Conservation (phyloP, 2,113 vertebrate genomes). For the Phrynocephalus versicolor region DNA sequence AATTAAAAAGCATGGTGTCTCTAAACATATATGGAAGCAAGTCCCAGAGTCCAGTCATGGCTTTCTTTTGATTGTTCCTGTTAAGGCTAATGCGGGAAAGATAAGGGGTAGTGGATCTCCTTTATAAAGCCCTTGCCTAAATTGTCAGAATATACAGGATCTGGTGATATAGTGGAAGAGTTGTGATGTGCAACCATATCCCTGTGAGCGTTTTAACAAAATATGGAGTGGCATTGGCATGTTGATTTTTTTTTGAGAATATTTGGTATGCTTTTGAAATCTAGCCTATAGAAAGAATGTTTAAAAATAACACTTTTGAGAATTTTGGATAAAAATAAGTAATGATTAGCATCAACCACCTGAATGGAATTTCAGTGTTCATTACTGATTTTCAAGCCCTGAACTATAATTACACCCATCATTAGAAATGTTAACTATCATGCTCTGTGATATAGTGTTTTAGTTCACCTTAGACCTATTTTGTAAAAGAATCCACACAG, state of each 20-base stretch:
- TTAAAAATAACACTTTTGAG: background rate
- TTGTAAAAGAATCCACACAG: too few relatives aligned
- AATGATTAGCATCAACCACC: background rate
- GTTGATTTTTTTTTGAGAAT: background rate
- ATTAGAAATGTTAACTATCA: too few relatives aligned
- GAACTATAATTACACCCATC: background rate
- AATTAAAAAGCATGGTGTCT: too few relatives aligned
- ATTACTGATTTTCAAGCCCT: background rate
- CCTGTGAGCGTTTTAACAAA: background rate
- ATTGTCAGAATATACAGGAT: background rate
- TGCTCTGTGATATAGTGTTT: too few relatives aligned
- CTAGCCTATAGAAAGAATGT: background rate
- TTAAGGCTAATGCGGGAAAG: background rate
- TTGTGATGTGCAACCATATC: background rate
- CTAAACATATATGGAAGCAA: too few relatives aligned
- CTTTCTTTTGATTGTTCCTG: too few relatives aligned
- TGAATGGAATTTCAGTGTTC: background rate
- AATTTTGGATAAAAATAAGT: background rate
- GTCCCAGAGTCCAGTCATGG: too few relatives aligned
- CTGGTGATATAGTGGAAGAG: background rate
- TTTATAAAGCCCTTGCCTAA: background rate
- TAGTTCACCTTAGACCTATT: too few relatives aligned
- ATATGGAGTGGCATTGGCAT: background rate
- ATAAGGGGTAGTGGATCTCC: background rate
- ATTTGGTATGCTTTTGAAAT: background rate